A percentile compares a stretch with the other conserved stretches of the same genome.
Conservation (phyloP, 2,797 vertebrate species). For the Hoplostethus mediterraneus region DNA sequence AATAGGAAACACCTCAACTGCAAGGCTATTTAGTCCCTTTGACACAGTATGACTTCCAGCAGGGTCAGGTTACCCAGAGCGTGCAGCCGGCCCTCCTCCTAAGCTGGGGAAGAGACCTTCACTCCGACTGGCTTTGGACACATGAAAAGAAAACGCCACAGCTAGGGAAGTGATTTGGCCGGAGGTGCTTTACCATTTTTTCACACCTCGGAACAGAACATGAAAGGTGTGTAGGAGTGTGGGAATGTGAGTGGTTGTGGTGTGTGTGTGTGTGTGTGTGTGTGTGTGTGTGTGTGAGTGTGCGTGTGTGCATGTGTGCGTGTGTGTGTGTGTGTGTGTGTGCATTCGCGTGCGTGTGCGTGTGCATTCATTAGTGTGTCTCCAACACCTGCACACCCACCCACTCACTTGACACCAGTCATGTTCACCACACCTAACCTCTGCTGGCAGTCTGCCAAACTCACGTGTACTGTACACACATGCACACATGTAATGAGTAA, state of each 20-base stretch:
- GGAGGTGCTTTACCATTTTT: conserved; percentile 64
- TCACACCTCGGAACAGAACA: conserved; percentile 66
- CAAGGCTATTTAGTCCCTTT: conserved; percentile 75
- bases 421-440: conserved; percentile 60
- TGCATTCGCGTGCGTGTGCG: conserved; percentile 5
- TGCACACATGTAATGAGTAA: conserved; percentile 12
- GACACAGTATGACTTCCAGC: conserved; percentile 66
- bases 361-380: conserved; percentile 10
- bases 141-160: conserved; percentile 63
- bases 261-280: conserved; percentile 1
- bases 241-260: conserved; percentile 9
- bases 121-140: conserved; percentile 35
- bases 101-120: conserved; percentile 39
- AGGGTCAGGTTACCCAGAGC: conserved; percentile 73
- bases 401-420: conserved; percentile 52
- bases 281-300: conserved; percentile 7
- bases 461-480: conserved; percentile 40
- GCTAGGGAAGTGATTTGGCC: conserved; percentile 65
- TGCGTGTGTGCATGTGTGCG: conserved; percentile 2
- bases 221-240: conserved; percentile 56
- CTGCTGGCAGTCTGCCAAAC: conserved; percentile 51
- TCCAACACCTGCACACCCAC: conserved; percentile 31
- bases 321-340: neutral
- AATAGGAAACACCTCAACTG: conserved; percentile 80
- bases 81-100: conserved; percentile 45